These are phyloP conservation scores for Tetropium fuscum DNA, from an alignment of 2,888 invertebrate species.

Conservation along the genomic window DNA sequence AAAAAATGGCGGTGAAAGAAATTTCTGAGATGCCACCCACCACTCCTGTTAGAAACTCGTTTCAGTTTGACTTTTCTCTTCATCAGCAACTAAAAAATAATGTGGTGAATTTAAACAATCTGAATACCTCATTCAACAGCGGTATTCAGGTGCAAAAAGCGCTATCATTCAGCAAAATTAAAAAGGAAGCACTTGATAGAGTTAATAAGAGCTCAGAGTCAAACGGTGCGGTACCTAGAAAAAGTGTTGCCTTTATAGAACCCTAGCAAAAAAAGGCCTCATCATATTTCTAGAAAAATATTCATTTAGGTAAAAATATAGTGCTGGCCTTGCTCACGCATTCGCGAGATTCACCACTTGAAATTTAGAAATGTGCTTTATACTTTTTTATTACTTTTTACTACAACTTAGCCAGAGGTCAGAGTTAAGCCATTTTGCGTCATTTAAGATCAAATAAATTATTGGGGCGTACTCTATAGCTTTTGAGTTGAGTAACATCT, in stretches of 20 bases:
- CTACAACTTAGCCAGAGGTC: no score
- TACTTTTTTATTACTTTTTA: no score
- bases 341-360: no score
- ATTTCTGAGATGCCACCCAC: slow-evolving; percentile 35
- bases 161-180: slow-evolving; percentile 1
- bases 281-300: no score
- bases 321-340: no score
- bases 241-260: slow-evolving; percentile 41
- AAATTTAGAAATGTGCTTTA: no score
- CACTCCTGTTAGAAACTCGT: slow-evolving; percentile 45
- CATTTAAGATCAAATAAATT: no score
- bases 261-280: no score
- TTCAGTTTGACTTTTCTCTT: slow-evolving; percentile 36
- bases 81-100: slow-evolving; percentile 40
- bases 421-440: no score
- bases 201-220: slow-evolving; percentile 1
- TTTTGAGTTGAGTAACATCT: no score
- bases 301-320: no score
- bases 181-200: background rate
- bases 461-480: no score
- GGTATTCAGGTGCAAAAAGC: slow-evolving; percentile 20
- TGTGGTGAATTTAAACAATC: slow-evolving; percentile 37
- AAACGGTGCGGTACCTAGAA: slow-evolving; percentile 23
- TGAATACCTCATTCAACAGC: slow-evolving; percentile 32
- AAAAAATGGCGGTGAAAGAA: slow-evolving; percentile 27